Conservation (phyloP, 2,113 vertebrate genomes). For the Oreochromis spilurus region DNA sequence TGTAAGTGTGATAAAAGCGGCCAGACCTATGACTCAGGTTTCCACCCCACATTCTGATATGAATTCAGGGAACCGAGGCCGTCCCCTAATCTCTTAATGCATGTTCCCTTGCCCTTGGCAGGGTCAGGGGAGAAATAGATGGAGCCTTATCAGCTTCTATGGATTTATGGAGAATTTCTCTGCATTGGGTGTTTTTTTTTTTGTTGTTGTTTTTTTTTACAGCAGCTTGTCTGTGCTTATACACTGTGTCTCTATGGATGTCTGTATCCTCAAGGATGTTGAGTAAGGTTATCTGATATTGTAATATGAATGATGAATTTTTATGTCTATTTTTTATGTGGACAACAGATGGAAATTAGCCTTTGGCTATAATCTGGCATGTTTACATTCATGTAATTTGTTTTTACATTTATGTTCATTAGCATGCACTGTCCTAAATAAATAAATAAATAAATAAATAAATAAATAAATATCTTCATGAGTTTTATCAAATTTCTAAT, state of each 20-base stretch:
- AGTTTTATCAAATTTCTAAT: slow-evolving; percentile 49
- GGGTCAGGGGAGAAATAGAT: slow-evolving; percentile 69
- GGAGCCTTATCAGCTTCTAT: slow-evolving; percentile 72
- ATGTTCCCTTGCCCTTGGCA: slow-evolving; percentile 70
- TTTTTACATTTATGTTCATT: too few relatives aligned
- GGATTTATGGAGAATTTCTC: slow-evolving; percentile 71
- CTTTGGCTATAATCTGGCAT: too few relatives aligned
- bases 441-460: too few relatives aligned
- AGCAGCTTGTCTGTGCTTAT: background rate
- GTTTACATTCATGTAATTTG: too few relatives aligned
- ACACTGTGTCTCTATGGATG: background rate
- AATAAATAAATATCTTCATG: too few relatives aligned
- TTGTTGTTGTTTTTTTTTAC: background rate
- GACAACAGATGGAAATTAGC: too few relatives aligned
- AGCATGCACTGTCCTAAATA: too few relatives aligned
- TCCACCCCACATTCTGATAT: slow-evolving; percentile 57
- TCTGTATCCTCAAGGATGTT: slow-evolving; percentile 26
- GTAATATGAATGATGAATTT: too few relatives aligned
- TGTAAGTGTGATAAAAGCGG: slow-evolving; percentile 58
- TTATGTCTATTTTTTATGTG: too few relatives aligned
- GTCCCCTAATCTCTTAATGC: slow-evolving; percentile 72
- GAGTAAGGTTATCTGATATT: slow-evolving; percentile 38
- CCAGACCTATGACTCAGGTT: slow-evolving; percentile 56
- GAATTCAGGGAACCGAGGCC: slow-evolving; percentile 58
- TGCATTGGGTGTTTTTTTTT: slow-evolving; percentile 7